Conservation (phyloP, 1,140 invertebrate species). For the Pentalonia nigronervosa region DNA sequence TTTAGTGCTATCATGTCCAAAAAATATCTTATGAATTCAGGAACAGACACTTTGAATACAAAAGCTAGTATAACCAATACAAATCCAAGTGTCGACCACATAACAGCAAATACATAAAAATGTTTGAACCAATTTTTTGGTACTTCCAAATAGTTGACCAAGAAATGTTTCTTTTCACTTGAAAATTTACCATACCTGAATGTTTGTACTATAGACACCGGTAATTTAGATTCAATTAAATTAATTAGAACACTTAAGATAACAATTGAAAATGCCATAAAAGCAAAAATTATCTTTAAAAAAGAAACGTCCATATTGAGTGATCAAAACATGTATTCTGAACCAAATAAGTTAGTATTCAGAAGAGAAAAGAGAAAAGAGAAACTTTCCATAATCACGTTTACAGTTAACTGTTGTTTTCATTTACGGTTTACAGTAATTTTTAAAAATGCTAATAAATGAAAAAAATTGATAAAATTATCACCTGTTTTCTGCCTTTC, state of each 20-base stretch:
- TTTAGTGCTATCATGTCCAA: constrained; percentile 67
- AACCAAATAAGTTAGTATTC: not conserved
- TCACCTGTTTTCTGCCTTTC: constrained; percentile 40
- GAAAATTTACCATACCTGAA: constrained; percentile 76
- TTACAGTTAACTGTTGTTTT: constrained; percentile 17
- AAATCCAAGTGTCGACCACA: constrained; percentile 67
- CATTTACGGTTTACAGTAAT: constrained; percentile 30
- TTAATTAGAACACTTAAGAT: constrained; percentile 70
- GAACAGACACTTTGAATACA: constrained; percentile 65
- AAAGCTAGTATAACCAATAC: constrained; percentile 66
- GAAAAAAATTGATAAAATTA: constrained; percentile 38
- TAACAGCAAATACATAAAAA: constrained; percentile 75
- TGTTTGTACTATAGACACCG: constrained; percentile 69
- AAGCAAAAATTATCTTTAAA: constrained; percentile 65
- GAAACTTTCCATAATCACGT: not conserved
- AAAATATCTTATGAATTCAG: constrained; percentile 65
- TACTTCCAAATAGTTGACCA: constrained; percentile 69
- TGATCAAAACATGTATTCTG: not conserved
- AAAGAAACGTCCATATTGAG: constrained; percentile 67
- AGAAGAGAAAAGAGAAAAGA: not conserved
- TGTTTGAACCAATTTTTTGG: constrained; percentile 79
- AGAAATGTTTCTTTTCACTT: constrained; percentile 66
- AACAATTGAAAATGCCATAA: constrained; percentile 65
- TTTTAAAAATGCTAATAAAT: not conserved
- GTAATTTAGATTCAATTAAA: constrained; percentile 71